Evolutionary conservation across 2,888 invertebrate genomes (phyloP), one percentile per base, ranked within the genome.

Genomic region (Mesorhabditis sp.): DNA sequence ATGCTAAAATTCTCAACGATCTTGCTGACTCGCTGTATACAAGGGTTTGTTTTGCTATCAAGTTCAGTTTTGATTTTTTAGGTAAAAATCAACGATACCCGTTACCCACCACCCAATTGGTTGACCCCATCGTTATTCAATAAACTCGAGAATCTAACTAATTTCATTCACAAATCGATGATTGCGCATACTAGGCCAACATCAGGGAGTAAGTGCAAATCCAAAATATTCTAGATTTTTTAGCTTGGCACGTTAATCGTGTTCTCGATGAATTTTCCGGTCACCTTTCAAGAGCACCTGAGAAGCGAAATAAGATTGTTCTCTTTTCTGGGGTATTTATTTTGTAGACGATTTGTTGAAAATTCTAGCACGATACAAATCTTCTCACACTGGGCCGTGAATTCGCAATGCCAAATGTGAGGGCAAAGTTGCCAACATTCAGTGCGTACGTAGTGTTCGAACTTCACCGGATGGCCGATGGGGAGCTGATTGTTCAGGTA

Each of bases 1-100:
- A 50, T 50, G 58, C 58, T 2, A 10, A 50, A 50, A n/a, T n/a
- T 10, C n/a, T 50, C 10, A 50, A 50, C n/a, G 58, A 50, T 13
- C 58, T 50, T n/a, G 58, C n/a, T 50, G 58, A 50, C n/a, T 50
- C 58, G 58, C n/a, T 50, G 58, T 50, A 50, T 50, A 50, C 58
- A 50, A 50, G 58, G 58, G 58, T 50, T n/a, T 13, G 58, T 50
- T 50, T 50, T 50, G 58, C 7, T 50, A 50, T 10, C 28, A 28
- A 28, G 28, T 28, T 28, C 28, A 28, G 28, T 28, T 28, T 28
- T 28, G 28, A 28, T 13, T 10, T 50, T 50, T 50, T n/a, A 50
- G 58, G 58, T 50, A 13, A 50, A 50, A 50, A 50, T 50, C 58
- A 50, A 50, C 58, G 58, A 50, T n/a, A 13, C 58, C 7, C 58